Evolutionary conservation across 2,113 vertebrate genomes (phyloP), one percentile per base, ranked within the genome.

Genomic region (Epinephelus lanceolatus): DNA sequence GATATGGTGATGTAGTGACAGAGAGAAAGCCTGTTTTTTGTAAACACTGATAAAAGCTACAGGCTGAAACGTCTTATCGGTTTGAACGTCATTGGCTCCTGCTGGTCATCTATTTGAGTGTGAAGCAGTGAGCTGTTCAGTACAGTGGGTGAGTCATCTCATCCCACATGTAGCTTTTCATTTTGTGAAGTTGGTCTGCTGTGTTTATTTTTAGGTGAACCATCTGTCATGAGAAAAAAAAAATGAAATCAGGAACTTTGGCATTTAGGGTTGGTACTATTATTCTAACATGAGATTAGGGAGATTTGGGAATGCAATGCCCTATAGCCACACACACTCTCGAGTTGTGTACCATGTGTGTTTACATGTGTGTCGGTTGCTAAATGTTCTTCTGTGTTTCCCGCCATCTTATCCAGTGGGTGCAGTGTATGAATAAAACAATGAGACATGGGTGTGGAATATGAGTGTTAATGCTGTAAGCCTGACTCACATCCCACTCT

Each of bases 151-250:
- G 90, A 93, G 60, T 93, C 93, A 93, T 91, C 59, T 65, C 88
- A 88, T 86, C 91, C 91, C 91, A 91, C 93, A 76, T 79, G 74
- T 83, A 89, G 89, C 83, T 78, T 83, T 77, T 85, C 69, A 68
- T 92, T 88, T 89, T 77, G 40, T 33, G 6, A 78, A 83, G 79
- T 82, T 78, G 79, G 52, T 70, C 65, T 76, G 76, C 82, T 81
- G 68, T 37, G 47, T 85, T 85, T 92, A 89, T 93, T 92, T 92
- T 90, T 87, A 89, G 85, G 5, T 55, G 21, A 83, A 74, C 91
- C 90, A 92, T 94, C 92, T 93, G 92, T 80, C 81, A 72, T 51
- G 37, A 30, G 30, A 27, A 80, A 65, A 55, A 55, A 70, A 78
- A 11, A 67, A 83, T 21, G 17, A 66, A 90, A 78, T 78, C 59